Evolutionary conservation across 2,888 invertebrate genomes (phyloP), one percentile per base, ranked within the genome.

Genomic region (Deilephila elpenor): DNA sequence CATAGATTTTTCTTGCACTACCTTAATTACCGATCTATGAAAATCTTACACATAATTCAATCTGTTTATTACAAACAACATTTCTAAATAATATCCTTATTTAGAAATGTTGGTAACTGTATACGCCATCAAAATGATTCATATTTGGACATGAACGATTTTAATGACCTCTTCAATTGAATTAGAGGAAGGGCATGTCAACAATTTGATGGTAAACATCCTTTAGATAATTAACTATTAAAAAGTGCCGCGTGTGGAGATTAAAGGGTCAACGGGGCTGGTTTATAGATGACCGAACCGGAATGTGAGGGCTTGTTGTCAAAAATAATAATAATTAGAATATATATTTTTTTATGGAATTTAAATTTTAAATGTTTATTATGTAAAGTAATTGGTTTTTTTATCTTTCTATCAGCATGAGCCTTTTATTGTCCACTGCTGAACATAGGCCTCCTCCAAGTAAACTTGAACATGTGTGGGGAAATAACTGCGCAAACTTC

Each of bases 121-220:
- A 6, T 56, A 29, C 25, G 51, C 20, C 34, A 25, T 67, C 51
- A 51, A n/a, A n/a, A 67, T 14, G 44, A 25, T 25, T 51, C 0
- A 51, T 51, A 51, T 20, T n/a, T n/a, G n/a, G n/a, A n/a, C n/a
- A 67, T 51, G 51, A 8, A 32, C 62, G n/a, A 62, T 51, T 44
- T 67, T 67, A 67, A 67, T 67, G 51, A 67, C 44, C 67, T 67
- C 67, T 20, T 25, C 67, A 67, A 67, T 67, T 67, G 67, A 51
- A 51, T 51, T 44, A 67, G 44, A 67, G 67, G 67, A 51, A 51
- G 37, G 34, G 7, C 7, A 67, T 67, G 67, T 51, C 67, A 67
- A 62, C 62, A 34, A 37, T 62, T 62, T 62, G n/a, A 51, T 67
- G 67, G 17, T 67, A 67, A 67, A 67, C 67, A 67, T 67, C 67